Evolutionary conservation across 2,888 invertebrate genomes (phyloP), one percentile per base, ranked within the genome.

Genomic region (Anthrax anthrax): DNA sequence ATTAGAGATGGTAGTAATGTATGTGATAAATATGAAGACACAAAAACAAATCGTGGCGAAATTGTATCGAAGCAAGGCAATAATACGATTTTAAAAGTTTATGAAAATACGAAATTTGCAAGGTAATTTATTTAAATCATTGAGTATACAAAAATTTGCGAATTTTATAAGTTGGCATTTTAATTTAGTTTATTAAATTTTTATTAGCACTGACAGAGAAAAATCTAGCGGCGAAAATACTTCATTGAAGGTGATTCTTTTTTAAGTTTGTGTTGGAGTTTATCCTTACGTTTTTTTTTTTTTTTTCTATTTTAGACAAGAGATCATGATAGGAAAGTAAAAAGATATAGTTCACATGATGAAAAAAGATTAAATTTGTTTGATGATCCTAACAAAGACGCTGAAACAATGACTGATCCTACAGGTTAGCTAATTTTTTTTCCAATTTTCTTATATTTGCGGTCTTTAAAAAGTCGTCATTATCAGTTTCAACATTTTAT

Each of bases 311-410:
- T 32, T 53, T 53, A 18, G 51, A 53, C 5, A 49, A 52, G 43
- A 46, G 47, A 18, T 44, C 48, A 60, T 29, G 56, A 59, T 32
- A 58, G 67, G 4, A 62, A 57, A 44, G 60, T 54, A 47, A 57
- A 59, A 2, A 57, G 67, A 1, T 54, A 62, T 4, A 64, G 62
- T 49, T 57, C 58, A 8, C 60, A 64, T 40, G 67, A 67, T 44
- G 65, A 66, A 44, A 57, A 59, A 18, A 57, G 67, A 5, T 54
- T 56, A 23, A 61, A 62, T 0, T 56, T 57, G 44, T 58, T 54
- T 56, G 60, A 58, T 51, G 57, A 58, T 34, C 54, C 52, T 27
- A 50, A 51, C 9, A 50, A 57, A 4, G 61, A 64, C 39, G 56
- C 55, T 6, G 57, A 53, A 4, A 61, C 58, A 13, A 62, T 64